Conservation (phyloP, 2,888 invertebrate species). For the Antheraea yamamai region DNA sequence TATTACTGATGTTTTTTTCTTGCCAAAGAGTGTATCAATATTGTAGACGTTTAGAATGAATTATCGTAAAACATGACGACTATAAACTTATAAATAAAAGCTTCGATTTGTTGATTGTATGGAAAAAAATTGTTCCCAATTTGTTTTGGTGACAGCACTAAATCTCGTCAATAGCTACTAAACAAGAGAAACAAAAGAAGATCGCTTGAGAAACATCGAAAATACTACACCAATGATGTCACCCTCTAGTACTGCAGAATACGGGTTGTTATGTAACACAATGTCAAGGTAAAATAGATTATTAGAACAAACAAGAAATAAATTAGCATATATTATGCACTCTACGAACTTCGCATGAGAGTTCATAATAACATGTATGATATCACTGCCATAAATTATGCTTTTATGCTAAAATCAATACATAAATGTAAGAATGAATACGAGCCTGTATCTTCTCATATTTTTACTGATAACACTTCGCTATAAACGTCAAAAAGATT, state of each 20-base stretch:
- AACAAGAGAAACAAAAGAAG: no score
- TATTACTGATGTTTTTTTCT: no score
- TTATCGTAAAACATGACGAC: no score
- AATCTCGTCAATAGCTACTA: no score
- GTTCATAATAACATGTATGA: not conserved
- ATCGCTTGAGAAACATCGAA: not conserved
- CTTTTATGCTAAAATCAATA: not conserved
- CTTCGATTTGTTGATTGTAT: no score
- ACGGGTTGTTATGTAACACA: not conserved
- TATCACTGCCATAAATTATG: not conserved
- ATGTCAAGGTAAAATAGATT: constrained; percentile 2
- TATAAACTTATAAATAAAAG: no score
- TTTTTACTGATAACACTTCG: no score
- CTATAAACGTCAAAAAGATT: no score
- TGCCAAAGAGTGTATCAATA: no score
- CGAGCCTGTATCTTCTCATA: not conserved
- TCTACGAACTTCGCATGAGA: not conserved
- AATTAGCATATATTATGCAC: not conserved
- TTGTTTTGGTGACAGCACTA: no score
- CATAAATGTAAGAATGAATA: not conserved
- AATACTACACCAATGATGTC: constrained; percentile 8
- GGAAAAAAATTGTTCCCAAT: no score
- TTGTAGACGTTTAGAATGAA: no score
- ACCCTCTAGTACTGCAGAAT: not conserved
- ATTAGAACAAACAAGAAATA: constrained; percentile 3